These are phyloP conservation scores for Burhinus bistriatus DNA, from an alignment of 2,113 vertebrate genomes.

Conservation along the genomic window DNA sequence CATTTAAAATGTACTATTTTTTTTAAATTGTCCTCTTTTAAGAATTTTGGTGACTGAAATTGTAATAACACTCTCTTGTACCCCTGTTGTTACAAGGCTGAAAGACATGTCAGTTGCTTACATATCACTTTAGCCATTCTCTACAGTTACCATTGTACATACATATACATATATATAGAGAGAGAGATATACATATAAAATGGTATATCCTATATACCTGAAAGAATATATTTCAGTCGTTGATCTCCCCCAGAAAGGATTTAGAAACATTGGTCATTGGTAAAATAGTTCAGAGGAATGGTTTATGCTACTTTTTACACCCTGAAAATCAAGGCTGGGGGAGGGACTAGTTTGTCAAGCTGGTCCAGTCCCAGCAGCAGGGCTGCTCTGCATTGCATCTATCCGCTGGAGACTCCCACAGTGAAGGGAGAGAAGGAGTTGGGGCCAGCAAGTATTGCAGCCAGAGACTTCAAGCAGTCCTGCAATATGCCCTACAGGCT, in stretches of 20 bases:
- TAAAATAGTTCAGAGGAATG: not conserved
- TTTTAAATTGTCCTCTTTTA: not conserved
- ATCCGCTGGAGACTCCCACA: not conserved
- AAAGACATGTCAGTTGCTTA: not conserved
- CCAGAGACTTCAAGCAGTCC: not conserved
- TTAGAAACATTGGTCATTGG: not conserved
- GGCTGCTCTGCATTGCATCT: not conserved
- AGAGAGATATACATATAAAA: too few species aligned
- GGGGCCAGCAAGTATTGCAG: not conserved
- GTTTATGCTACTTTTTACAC: not conserved
- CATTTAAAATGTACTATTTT: not conserved
- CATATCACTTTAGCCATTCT: not conserved
- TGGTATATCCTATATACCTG: not conserved
- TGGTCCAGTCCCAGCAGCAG: not conserved
- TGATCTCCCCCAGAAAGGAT: not conserved
- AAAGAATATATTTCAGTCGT: not conserved
- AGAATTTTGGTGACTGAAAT: not conserved
- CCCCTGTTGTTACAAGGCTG: not conserved
- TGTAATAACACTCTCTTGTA: not conserved
- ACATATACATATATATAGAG: too few species aligned
- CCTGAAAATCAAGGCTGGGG: not conserved
- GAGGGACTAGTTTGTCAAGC: slow-evolving; percentile 9
- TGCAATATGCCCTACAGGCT: not conserved
- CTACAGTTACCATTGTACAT: not conserved
- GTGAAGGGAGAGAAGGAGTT: not conserved